Base-by-base conservation (phyloP, 2,888 invertebrate genomes). In the Iselma pallidipennis region DNA sequence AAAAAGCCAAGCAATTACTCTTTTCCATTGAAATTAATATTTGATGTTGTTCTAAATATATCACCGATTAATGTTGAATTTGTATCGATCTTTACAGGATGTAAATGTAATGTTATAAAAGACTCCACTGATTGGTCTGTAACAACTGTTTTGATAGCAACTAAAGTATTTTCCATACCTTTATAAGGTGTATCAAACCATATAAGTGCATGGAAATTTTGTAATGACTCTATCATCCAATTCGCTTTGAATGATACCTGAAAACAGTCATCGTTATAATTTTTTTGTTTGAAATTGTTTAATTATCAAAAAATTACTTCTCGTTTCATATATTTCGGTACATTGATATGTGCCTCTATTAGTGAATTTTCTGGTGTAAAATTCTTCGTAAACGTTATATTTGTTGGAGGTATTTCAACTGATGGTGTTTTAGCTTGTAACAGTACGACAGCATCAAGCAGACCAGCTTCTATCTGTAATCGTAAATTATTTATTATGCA, bases 341-440 rank as follows among this genome's bases (percentile, higher is more conserved):
- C 71, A 62, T 76, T 85, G 49, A 91, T 85, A 10, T 86, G 86
- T 2, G 90, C 84, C 26, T 87, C 87, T 0, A 92, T 74, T 2
- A 83, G 80, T 66, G 88, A 91, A 68, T 90, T 89, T 0, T 83
- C 79, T 0, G 86, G 85, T 0, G 88, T 87, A 65, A 89, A 89
- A 71, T 91, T 89, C 70, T 90, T 91, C 70, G 88, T 89, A 49
- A 89, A 85, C 67, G 85, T 83, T 71, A 89, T 82, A 68, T 86
- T 86, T 21, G 88, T 87, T 66, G 83, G 86, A 57, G 91, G 91
- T 55, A 91, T 83, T 2, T 85, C 85, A 19, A 91, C 80, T 54
- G 86, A 83, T 0, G 86, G 83, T 0, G 91, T 89, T 0, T 86
- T 85, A 1, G 91, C 80, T 67, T 88, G 83, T 50, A 77, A 71